phyloP scores from a whole-genome alignment of 2,797 vertebrate species.

The Vipera latastei region DNA sequence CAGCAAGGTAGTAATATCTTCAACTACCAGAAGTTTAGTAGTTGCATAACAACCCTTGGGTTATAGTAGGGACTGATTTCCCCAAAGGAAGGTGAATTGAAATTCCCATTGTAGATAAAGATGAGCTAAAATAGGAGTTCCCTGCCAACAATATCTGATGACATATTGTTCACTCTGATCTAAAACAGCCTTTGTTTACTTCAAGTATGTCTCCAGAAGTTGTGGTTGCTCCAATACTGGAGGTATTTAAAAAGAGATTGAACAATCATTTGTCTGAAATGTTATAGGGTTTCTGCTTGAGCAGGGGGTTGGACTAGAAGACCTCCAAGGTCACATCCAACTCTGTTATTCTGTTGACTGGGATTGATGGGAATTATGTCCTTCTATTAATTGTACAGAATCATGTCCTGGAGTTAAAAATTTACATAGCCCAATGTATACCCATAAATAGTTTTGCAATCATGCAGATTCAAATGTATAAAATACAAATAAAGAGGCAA shows the following conservation, averaged over 20 bases:
- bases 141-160: background rate
- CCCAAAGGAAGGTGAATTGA: background rate
- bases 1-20: background rate
- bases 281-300: background rate
- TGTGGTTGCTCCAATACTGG: background rate
- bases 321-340: no score
- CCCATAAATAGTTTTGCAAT: background rate
- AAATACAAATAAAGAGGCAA: background rate
- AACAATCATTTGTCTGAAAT: background rate
- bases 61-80: background rate
- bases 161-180: background rate
- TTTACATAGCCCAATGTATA: background rate
- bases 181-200: background rate
- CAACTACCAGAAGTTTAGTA: constrained; percentile 8
- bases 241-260: background rate
- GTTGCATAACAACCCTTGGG: background rate
- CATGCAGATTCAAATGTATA: background rate
- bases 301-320: background rate
- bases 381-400: background rate
- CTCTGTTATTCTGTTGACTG: background rate
- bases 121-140: background rate
- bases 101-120: background rate
- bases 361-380: background rate
- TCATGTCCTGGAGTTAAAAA: background rate
- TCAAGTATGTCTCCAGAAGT: background rate